phyloP scores from a whole-genome alignment of 2,888 invertebrate species.

The Phorcus lineatus region DNA sequence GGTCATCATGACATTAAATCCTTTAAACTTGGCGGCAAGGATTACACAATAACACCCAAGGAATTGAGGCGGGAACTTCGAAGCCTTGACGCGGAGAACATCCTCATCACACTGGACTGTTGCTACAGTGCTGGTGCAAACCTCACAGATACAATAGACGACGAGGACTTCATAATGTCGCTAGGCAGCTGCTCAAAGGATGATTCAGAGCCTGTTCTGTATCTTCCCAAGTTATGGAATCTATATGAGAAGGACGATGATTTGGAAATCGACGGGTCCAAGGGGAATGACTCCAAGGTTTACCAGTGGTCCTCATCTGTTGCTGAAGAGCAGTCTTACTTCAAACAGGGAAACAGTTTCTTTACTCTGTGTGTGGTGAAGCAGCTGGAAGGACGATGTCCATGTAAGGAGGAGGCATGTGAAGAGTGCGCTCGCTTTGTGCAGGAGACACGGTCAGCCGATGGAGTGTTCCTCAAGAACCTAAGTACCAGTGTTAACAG shows the following conservation, averaged over 20 bases:
- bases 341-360: background rate
- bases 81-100: background rate
- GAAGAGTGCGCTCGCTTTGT: background rate
- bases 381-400: background rate
- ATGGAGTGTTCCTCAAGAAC: background rate
- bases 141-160: background rate
- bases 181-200: background rate
- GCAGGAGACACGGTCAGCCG: background rate
- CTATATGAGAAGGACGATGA: background rate
- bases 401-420: background rate
- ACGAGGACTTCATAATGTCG: background rate
- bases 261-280: background rate
- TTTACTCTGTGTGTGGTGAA: background rate
- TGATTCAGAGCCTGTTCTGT: background rate
- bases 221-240: conserved; percentile 9
- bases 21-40: background rate
- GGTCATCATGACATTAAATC: background rate
- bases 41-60: background rate
- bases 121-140: conserved; percentile 11
- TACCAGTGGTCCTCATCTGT: background rate
- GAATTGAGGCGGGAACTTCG: background rate
- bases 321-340: background rate
- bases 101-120: conserved; percentile 15
- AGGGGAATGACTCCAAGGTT: background rate
- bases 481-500: background rate